Conservation (phyloP, 2,113 vertebrate species). For the Platysternon megacephalum region DNA sequence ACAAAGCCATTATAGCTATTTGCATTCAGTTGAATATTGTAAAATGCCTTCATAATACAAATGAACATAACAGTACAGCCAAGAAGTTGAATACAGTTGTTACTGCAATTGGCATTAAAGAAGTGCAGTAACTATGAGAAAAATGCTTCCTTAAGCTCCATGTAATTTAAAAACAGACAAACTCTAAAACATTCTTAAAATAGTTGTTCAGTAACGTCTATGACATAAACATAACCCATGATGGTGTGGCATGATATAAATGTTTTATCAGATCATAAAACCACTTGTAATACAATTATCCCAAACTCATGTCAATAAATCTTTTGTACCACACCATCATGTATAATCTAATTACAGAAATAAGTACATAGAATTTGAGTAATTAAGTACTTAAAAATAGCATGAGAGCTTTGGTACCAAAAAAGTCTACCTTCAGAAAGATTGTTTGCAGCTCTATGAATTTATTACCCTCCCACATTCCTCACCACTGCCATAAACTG, state of each 20-base stretch:
- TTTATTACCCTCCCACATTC: background rate
- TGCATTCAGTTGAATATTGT: background rate
- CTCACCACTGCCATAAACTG: background rate
- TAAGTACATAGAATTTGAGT: background rate
- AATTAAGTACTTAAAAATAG: background rate
- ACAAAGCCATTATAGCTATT: background rate
- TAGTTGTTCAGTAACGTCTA: background rate
- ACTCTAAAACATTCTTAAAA: background rate
- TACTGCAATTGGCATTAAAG: background rate
- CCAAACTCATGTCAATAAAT: background rate
- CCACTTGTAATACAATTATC: background rate
- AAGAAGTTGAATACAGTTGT: background rate
- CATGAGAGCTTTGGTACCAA: background rate
- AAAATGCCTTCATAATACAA: background rate
- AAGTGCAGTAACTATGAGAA: background rate
- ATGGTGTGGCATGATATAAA: background rate
- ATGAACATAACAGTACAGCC: fast-evolving
- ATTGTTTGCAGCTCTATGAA: background rate
- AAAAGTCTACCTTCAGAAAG: background rate
- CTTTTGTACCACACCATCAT: background rate
- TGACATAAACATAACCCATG: background rate
- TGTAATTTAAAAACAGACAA: background rate
- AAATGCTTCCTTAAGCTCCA: background rate
- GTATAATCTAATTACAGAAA: background rate
- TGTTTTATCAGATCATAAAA: background rate